phyloP scores from a whole-genome alignment of 2,888 invertebrate genomes.

The Diplazon laetatorius region DNA sequence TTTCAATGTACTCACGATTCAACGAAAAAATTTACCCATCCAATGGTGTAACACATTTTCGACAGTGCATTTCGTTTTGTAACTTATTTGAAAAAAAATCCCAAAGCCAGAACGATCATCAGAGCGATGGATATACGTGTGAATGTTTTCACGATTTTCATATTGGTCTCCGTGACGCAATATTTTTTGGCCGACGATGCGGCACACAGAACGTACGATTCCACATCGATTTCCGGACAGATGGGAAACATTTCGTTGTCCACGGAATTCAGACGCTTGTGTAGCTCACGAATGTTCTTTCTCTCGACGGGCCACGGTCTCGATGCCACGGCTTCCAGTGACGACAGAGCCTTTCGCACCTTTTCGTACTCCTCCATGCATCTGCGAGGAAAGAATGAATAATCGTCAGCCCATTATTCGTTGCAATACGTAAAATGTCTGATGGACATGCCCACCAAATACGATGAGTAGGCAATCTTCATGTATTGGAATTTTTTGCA shows the following conservation, averaged over 20 bases:
- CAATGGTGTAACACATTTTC: too few species aligned
- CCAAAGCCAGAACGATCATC: constrained; percentile 24
- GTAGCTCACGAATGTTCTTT: constrained; percentile 70
- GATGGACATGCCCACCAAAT: too few species aligned
- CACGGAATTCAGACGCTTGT: constrained; percentile 67
- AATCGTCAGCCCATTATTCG: neutral
- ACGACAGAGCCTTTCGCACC: constrained; percentile 72
- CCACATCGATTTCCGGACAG: constrained; percentile 73
- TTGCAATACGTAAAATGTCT: neutral
- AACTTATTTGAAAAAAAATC: constrained; percentile 42
- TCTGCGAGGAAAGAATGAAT: constrained; percentile 65
- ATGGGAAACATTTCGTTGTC: constrained; percentile 75
- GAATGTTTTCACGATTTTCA: constrained; percentile 69
- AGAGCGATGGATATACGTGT: constrained; percentile 57
- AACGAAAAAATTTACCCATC: too few species aligned
- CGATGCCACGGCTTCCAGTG: constrained; percentile 72
- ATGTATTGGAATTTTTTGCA: too few species aligned
- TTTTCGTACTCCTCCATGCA: constrained; percentile 70
- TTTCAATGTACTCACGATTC: too few species aligned
- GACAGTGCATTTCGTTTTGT: too few species aligned
- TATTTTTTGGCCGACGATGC: constrained; percentile 74
- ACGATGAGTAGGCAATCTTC: too few species aligned
- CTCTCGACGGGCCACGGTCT: constrained; percentile 74
- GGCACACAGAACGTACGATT: constrained; percentile 75
- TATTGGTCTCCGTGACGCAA: constrained; percentile 71